Percentiles rank a stretch among this genome's conserved stretches.
phyloP scores from a whole-genome alignment of 1,140 invertebrate genomes.

The Cryptotermes secundus region DNA sequence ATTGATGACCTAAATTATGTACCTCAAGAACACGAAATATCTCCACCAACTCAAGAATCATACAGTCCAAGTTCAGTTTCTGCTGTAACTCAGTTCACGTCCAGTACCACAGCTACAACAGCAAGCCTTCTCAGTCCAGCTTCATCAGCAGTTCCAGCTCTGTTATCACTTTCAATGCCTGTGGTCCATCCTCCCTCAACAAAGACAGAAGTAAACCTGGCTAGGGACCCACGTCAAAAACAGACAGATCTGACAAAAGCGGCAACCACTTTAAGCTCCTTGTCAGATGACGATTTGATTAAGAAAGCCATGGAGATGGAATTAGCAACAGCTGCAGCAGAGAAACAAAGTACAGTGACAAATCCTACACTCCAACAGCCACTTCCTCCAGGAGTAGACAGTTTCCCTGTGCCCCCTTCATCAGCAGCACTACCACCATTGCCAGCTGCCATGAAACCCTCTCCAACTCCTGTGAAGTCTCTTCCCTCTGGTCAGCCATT shows the following conservation, averaged over 20 bases:
- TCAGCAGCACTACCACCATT: not conserved
- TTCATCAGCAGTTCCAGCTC: slow-evolving; percentile 18
- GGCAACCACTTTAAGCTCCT: slow-evolving; percentile 25
- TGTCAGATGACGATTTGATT: slow-evolving; percentile 56
- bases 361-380: slow-evolving; percentile 24
- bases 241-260: not conserved
- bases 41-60: slow-evolving; percentile 47
- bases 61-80: not conserved
- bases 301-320: slow-evolving; percentile 56
- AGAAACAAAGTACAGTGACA: slow-evolving; percentile 10
- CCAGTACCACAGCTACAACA: slow-evolving; percentile 40
- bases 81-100: slow-evolving; percentile 45
- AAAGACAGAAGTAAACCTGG: not conserved
- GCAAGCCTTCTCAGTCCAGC: not conserved
- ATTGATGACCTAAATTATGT: not conserved
- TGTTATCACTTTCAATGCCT: slow-evolving; percentile 17
- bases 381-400: slow-evolving; percentile 21
- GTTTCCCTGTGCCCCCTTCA: not conserved
- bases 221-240: slow-evolving; percentile 27
- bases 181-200: not conserved
- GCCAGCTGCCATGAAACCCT: not conserved
- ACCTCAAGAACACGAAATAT: slow-evolving; percentile 41
- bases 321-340: slow-evolving; percentile 47
- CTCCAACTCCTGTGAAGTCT: not conserved
- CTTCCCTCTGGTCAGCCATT: slow-evolving; percentile 26